These are phyloP conservation scores for Hippopotamus amphibius DNA, from an alignment of 2,113 vertebrate species.

Conservation along the genomic window DNA sequence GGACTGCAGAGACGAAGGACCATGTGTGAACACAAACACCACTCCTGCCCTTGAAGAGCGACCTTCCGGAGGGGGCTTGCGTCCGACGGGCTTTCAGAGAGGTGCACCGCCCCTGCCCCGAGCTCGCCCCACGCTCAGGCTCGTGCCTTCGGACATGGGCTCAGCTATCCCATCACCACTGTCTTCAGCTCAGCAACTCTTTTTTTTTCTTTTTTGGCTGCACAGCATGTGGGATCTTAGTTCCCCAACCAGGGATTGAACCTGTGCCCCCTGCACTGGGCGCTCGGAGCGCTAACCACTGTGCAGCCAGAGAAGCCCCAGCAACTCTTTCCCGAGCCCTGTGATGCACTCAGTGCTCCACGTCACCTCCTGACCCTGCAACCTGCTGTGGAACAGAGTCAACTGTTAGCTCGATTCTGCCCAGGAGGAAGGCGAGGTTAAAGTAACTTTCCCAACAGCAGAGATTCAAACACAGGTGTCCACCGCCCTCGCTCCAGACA, in stretches of 20 bases:
- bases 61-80: too few species aligned
- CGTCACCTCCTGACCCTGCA: background rate
- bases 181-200: background rate
- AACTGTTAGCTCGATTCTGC: background rate
- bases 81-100: background rate
- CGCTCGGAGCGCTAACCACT: background rate
- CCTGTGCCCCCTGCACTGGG: background rate
- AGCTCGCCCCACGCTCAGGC: accelerated
- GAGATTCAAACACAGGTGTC: background rate
- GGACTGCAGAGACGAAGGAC: background rate
- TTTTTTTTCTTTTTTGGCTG: background rate
- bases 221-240: background rate
- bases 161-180: background rate
- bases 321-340: background rate
- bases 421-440: background rate
- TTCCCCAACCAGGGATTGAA: background rate
- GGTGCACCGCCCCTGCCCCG: background rate
- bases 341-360: accelerated
- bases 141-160: background rate
- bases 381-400: accelerated
- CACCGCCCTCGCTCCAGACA: background rate
- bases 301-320: background rate
- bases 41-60: background rate
- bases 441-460: background rate
- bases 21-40: background rate